phyloP scores from a whole-genome alignment of 23 tunicate genomes.

The Oikopleura dioica region DNA sequence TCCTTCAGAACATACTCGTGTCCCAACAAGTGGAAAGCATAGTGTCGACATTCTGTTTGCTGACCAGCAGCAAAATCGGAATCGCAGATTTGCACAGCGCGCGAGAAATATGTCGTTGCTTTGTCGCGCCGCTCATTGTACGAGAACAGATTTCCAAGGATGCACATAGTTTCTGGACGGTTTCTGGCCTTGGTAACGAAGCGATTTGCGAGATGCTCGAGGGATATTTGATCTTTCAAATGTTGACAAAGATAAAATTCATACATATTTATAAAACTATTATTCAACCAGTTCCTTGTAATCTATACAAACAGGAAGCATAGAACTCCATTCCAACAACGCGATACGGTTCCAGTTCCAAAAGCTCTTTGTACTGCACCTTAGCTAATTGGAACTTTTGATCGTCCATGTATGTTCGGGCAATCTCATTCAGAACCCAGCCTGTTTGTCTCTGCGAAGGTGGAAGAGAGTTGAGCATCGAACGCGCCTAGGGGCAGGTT shows the following conservation, averaged over 20 bases:
- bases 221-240: too few relatives aligned
- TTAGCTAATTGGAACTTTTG: not conserved
- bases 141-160: not conserved
- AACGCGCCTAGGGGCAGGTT: too few relatives aligned
- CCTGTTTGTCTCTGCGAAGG: constrained; percentile 33
- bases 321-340: not conserved
- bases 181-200: not conserved
- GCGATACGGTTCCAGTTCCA: not conserved
- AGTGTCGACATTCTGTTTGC: constrained; percentile 5
- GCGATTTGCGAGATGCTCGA: not conserved
- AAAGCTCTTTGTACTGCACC: not conserved
- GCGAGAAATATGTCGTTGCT: not conserved
- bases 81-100: constrained; percentile 7
- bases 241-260: too few relatives aligned
- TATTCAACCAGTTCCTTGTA: not conserved
- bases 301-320: not conserved
- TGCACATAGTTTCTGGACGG: constrained; percentile 6
- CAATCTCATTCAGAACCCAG: constrained; percentile 43
- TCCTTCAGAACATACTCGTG: not conserved
- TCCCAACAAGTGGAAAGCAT: not conserved
- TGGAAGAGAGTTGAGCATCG: constrained; percentile 28
- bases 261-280: not conserved
- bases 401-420: constrained; percentile 46
- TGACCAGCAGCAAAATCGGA: not conserved
- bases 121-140: not conserved